Percentiles rank a stretch among this genome's conserved stretches.
phyloP scores from a whole-genome alignment of 2,888 invertebrate genomes.

The Scelioninae gen. 2 region DNA sequence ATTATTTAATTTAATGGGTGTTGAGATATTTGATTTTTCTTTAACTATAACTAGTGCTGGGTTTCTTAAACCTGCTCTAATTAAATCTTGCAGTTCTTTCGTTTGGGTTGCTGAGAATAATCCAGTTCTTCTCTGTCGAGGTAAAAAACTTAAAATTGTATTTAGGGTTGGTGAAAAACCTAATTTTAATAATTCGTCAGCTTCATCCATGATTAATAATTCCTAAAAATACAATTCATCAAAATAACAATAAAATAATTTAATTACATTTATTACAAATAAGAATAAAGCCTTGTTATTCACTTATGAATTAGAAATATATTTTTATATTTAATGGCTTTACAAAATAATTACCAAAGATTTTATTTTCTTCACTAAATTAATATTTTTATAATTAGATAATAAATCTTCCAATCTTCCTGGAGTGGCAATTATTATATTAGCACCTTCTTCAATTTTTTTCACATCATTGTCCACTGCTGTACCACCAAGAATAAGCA shows the following conservation, averaged over 20 bases:
- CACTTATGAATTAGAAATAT: too few relatives aligned
- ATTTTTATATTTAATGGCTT: too few relatives aligned
- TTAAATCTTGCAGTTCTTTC: slow-evolving; percentile 91
- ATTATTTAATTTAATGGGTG: slow-evolving; percentile 84
- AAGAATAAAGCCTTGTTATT: too few relatives aligned
- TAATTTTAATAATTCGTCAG: slow-evolving; percentile 93
- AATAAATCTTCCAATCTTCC: slow-evolving; percentile 93
- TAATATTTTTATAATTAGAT: slow-evolving; percentile 82
- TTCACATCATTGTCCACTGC: slow-evolving; percentile 86
- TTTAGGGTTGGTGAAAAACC: slow-evolving; percentile 92
- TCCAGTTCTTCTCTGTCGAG: slow-evolving; percentile 95
- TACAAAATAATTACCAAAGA: slow-evolving; percentile 80
- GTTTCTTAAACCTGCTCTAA: slow-evolving; percentile 95
- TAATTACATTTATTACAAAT: too few relatives aligned
- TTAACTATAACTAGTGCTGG: slow-evolving; percentile 93
- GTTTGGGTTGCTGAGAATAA: slow-evolving; percentile 99
- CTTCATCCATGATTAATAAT: slow-evolving; percentile 95
- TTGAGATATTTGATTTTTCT: slow-evolving; percentile 87
- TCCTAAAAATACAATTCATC: slow-evolving; percentile 80
- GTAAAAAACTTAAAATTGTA: slow-evolving; percentile 92
- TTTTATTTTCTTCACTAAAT: slow-evolving; percentile 84
- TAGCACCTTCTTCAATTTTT: slow-evolving; percentile 83
- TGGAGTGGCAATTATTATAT: slow-evolving; percentile 95
- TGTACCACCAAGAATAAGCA: slow-evolving; percentile 88
- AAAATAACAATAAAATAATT: neutral